phyloP scores from a whole-genome alignment of 2,113 vertebrate species.

The Xiphophorus couchianus region DNA sequence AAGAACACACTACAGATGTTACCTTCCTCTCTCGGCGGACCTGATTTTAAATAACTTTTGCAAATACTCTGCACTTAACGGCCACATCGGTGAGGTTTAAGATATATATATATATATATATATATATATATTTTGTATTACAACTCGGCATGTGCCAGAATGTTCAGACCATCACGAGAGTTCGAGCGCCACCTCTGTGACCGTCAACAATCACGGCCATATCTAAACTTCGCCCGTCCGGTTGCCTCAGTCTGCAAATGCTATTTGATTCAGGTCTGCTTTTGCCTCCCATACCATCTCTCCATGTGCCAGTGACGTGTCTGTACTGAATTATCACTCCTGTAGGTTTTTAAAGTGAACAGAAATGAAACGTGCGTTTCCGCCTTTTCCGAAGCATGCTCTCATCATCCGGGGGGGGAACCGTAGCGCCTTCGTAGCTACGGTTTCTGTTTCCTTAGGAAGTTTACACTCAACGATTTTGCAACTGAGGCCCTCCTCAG shows the following conservation, averaged over 20 bases:
- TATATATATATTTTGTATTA: not conserved
- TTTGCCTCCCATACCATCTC: constrained; percentile 36
- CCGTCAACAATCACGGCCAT: not conserved
- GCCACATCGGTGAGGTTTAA: constrained; percentile 13
- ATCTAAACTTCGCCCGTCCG: constrained; percentile 17
- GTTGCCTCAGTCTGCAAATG: constrained; percentile 24
- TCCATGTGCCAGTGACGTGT: constrained; percentile 62
- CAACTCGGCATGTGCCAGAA: not conserved
- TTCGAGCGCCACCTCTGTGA: constrained; percentile 18
- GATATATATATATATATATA: too few species aligned
- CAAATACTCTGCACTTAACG: constrained; percentile 24
- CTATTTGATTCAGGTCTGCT: constrained; percentile 52
- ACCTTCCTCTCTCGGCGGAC: constrained; percentile 46
- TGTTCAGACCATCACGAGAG: constrained; percentile 24
- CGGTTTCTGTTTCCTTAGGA: constrained; percentile 14
- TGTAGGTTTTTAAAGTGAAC: constrained; percentile 24
- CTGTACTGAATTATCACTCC: constrained; percentile 49
- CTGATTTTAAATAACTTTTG: constrained; percentile 53
- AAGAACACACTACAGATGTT: constrained; percentile 50
- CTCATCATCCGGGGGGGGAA: constrained; percentile 15
- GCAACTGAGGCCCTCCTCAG: constrained; percentile 8
- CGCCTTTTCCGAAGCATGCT: not conserved
- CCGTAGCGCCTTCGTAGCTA: constrained; percentile 22
- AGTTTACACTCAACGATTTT: constrained; percentile 22
- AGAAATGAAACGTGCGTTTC: constrained; percentile 2